Evolutionary conservation across 2,888 invertebrate species (phyloP), one percentile per base, ranked within the genome.

Genomic region (Agonopterix subpropinquella): DNA sequence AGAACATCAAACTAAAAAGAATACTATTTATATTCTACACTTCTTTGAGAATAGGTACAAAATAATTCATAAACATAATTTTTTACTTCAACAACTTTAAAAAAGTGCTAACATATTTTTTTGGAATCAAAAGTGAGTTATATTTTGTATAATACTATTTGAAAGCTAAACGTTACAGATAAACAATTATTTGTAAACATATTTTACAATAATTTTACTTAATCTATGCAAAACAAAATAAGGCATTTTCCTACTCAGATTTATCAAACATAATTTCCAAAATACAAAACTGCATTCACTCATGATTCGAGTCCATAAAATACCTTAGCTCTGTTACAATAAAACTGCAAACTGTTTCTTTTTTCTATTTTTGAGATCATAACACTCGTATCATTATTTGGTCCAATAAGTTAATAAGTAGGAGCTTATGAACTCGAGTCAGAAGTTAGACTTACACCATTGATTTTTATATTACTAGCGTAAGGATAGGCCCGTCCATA

Each of bases 191-290:
- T 53, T 51, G 52, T 58, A 62, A 62, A 73, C 65, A 75, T 70
- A 5, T 63, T 75, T 71, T 73, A 77, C 78, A 77, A 73, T 80
- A 80, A 78, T 73, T 70, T 77, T 52, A 68, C 80, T 81, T 82
- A 84, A 54, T 60, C 78, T 84, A 85, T 57, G 83, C 82, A 81
- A 85, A 81, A 84, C 80, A 83, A 83, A 79, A 78, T 86, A 87
- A 87, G 85, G 85, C 87, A 81, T 80, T 80, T 74, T 70, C 72
- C 75, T 80, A 80, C 72, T 64, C 67, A 70, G 68, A 62, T 75
- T 11, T 73, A 72, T 73, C 74, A 69, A 73, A 77, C 73, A 50
- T 54, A 70, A 70, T 67, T 64, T 64, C 65, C 68, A 64, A 68
- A 42, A 62, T 68, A 51, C 67, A 63, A 70, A 67, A 71, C 63